Evolutionary conservation across 2,888 invertebrate species (phyloP).

Genomic region (Aphidius colemani): DNA sequence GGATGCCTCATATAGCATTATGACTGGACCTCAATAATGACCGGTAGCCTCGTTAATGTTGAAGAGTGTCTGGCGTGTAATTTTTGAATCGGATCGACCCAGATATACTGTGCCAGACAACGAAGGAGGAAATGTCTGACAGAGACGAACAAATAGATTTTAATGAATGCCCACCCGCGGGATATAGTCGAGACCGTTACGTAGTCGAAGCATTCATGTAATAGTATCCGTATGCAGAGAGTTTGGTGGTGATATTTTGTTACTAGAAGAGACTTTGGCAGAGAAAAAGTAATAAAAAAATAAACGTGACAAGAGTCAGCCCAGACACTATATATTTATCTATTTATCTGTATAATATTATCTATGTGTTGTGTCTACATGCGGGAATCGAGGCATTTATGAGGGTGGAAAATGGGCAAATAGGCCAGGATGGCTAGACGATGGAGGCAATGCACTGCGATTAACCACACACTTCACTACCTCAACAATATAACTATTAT

Average conservation of each 20-base stretch:
- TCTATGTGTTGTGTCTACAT: slow-evolving; percentile 9
- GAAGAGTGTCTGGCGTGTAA: slow-evolving; percentile 14
- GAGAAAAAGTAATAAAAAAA: not conserved
- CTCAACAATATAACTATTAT: slow-evolving; percentile 11
- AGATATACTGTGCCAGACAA: slow-evolving; percentile 11
- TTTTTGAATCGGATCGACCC: slow-evolving; percentile 16
- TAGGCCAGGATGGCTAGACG: slow-evolving; percentile 49
- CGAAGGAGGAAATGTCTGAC: slow-evolving; percentile 19
- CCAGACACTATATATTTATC: not conserved
- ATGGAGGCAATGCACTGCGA: slow-evolving; percentile 49
- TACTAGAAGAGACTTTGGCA: not conserved
- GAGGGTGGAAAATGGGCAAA: slow-evolving; percentile 52
- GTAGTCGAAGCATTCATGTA: not conserved
- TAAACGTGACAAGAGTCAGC: slow-evolving; percentile 2
- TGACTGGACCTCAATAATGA: not conserved
- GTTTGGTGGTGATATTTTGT: not conserved
- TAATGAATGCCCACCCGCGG: slow-evolving; percentile 12
- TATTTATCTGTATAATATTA: slow-evolving; percentile 14
- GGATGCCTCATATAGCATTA: too few relatives aligned
- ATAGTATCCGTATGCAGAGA: not conserved
- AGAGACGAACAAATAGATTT: slow-evolving; percentile 19
- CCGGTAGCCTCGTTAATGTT: slow-evolving; percentile 10
- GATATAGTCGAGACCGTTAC: not conserved
- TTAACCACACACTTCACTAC: slow-evolving; percentile 36
- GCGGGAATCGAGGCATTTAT: slow-evolving; percentile 27